Base-by-base conservation (phyloP, 2,888 invertebrate species). In the Drosophila putrida region DNA sequence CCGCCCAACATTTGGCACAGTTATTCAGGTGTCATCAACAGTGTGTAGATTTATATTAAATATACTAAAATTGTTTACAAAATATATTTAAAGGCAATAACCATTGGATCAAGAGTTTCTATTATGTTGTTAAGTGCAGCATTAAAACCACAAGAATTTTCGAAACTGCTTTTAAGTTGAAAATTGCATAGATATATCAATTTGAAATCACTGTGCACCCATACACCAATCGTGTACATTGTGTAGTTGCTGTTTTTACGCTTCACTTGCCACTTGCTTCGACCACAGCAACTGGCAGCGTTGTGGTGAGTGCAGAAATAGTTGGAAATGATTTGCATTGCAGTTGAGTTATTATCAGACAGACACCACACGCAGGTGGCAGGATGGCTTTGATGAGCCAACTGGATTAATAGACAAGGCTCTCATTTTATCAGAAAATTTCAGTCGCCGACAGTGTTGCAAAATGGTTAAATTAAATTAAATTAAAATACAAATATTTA, bases 291-390 rank as follows among this genome's bases (percentile, higher is more conserved):
- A 55, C 43, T 55, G 62, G 35, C 63, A 75, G 62, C 49, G 65
- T 68, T 83, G 87, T 53, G 75, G 84, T 60, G 50, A 69, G 66
- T 44, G 50, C 59, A 33, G 66, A 41, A 57, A 51, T 44, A 55
- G 63, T 55, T 62, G 80, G 54, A 47, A 57, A 62, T 72, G 69
- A 74, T 71, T 82, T 69, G 50, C 64, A 66, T 75, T 71, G 27
- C 64, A 62, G 76, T 69, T 68, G 57, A 71, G 74, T 69, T 80
- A 85, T 80, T 71, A 78, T 81, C 71, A 59, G 67, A 51, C 27
- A 49, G 20, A 13, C 60, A 57, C 20, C 57, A 59, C 27, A 38
- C 10, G 41, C 47, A 33, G 50, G 13, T 59, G 55, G n/a, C n/a
- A n/a, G n/a, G 20, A 15, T 28, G 50, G 33, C 33, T 59, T 61